Evolutionary conservation across 2,797 vertebrate species (phyloP), one percentile per base, ranked within the genome.

Genomic region (Urosaurus nigricauda): DNA sequence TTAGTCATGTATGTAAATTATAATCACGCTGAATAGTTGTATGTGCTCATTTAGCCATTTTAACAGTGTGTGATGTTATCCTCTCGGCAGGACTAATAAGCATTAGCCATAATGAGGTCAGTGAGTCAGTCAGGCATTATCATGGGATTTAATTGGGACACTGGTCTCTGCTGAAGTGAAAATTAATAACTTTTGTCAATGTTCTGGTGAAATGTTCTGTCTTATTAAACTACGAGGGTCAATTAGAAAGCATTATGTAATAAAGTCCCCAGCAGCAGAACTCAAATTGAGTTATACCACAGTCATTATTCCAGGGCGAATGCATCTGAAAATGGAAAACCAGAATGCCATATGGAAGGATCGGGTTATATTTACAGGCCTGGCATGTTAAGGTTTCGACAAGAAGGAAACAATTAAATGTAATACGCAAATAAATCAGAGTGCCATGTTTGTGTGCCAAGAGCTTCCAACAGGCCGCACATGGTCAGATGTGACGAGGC

Each of bases 171-270:
- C 98, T 98, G 98, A 98, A 99, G 98, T 98, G 98, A 99, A 99
- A 99, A 99, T 99, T 98, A 99, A 99, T 98, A 99, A 98, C 98
- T 99, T 98, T 98, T 98, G 98, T 99, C 97, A 98, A 98, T 98
- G 98, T 99, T 98, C 98, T 98, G 98, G 98, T 90, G 97, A 98
- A 98, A 97, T 97, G 97, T 97, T 97, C 98, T 98, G 98, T 98
- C 98, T 98, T 97, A 98, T 98, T 98, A 98, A 98, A 98, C 98
- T 98, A 98, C 95, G 97, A 98, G 98, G 98, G 98, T 99, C 98
- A 99, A 99, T 99, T 99, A 99, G 98, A 97, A 98, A 98, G 97
- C 97, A 98, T 99, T 98, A 99, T 99, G 98, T 97, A 98, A 98
- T 99, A 98, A 99, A 97, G 97, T 98, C 97, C 96, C 97, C 98